phyloP scores from a whole-genome alignment of 2,888 invertebrate genomes.

The Hemistola chrysoprasaria region DNA sequence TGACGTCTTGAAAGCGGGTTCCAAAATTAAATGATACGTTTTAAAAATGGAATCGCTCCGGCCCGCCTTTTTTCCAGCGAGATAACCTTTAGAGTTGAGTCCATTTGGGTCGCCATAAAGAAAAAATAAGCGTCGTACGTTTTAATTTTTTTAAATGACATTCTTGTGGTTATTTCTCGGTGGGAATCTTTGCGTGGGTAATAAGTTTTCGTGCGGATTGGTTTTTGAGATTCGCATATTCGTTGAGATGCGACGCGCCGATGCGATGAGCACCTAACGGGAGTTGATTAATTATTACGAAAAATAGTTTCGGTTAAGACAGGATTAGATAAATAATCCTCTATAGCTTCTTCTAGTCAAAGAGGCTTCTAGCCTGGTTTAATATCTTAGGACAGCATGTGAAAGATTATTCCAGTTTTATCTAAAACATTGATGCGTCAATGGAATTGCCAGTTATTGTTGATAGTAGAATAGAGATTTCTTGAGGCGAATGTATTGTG shows the following conservation, averaged over 20 bases:
- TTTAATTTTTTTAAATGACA: slow-evolving; percentile 81
- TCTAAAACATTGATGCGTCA: too few species aligned
- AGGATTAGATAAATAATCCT: too few species aligned
- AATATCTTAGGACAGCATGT: too few species aligned
- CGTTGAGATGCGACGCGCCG: too few species aligned
- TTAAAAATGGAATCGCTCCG: slow-evolving; percentile 81
- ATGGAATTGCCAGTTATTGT: too few species aligned
- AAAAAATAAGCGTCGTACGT: slow-evolving; percentile 74
- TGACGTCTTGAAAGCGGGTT: slow-evolving; percentile 81
- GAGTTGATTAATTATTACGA: too few species aligned
- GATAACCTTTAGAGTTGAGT: slow-evolving; percentile 81
- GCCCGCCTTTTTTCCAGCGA: slow-evolving; percentile 80
- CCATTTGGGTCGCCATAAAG: slow-evolving; percentile 75
- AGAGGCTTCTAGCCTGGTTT: too few species aligned
- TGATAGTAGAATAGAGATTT: too few species aligned
- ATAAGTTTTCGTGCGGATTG: slow-evolving; percentile 61
- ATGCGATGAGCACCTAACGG: neutral
- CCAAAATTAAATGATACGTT: slow-evolving; percentile 82
- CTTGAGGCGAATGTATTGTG: too few species aligned
- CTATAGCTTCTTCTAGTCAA: too few species aligned
- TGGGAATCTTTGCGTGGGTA: slow-evolving; percentile 65
- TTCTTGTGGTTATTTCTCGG: slow-evolving; percentile 79
- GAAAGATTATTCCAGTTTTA: too few species aligned
- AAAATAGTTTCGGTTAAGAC: too few species aligned
- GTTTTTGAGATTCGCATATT: slow-evolving; percentile 69